These are phyloP conservation scores for Pristionchus mayeri DNA, from an alignment of 2,888 invertebrate genomes.

Conservation along the genomic window DNA sequence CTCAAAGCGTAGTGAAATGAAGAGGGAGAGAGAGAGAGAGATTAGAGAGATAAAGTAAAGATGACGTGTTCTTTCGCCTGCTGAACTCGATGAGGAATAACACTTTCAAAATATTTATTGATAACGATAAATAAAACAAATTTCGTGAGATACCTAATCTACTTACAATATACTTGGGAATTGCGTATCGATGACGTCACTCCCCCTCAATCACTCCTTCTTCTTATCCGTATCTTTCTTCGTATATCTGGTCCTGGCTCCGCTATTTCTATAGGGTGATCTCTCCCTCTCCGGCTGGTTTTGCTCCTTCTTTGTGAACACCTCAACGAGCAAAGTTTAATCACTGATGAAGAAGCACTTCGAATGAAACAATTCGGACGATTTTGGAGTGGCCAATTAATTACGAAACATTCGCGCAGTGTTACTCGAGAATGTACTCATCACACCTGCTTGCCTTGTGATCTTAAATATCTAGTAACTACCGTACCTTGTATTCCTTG, in stretches of 20 bases:
- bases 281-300: not conserved
- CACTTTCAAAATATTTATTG: no score
- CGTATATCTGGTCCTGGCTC: slow-evolving; percentile 8
- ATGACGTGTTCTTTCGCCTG: no score
- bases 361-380: no score
- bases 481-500: slow-evolving; percentile 23
- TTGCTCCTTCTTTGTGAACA: not conserved
- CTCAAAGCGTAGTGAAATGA: no score
- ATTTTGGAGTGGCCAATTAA: no score
- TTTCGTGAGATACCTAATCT: not conserved
- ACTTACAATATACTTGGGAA: not conserved
- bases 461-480: not conserved
- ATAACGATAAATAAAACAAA: no score
- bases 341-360: no score
- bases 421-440: no score
- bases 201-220: not conserved
- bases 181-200: not conserved
- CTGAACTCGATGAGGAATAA: no score
- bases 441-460: not conserved
- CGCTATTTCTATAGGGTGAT: not conserved
- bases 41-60: no score
- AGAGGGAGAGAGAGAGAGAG: no score
- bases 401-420: no score
- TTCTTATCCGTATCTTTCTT: slow-evolving; percentile 13
- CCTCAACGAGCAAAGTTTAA: not conserved